Evolutionary conservation across 2,888 invertebrate genomes (phyloP).

Genomic region (Hedya salicella): DNA sequence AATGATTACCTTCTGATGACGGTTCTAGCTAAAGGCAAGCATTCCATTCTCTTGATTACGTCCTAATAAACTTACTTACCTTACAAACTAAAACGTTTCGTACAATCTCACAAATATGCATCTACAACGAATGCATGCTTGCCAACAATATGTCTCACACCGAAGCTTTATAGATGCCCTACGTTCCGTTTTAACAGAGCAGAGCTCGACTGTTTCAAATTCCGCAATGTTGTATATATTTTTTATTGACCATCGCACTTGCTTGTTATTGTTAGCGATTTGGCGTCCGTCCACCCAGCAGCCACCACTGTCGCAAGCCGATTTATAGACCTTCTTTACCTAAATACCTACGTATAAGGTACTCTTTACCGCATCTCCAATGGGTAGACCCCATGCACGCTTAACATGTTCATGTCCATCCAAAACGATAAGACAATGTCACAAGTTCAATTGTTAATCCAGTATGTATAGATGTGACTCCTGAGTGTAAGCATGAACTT

Average conservation of each 20-base stretch:
- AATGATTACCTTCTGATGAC: too few species aligned
- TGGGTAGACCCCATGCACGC: too few species aligned
- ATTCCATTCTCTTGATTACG: too few species aligned
- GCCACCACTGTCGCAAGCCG: conserved; percentile 25
- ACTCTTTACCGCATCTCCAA: too few species aligned
- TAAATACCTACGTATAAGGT: too few species aligned
- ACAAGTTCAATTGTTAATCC: too few species aligned
- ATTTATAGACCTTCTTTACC: conserved; percentile 13
- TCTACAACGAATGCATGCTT: neutral
- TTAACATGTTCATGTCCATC: too few species aligned
- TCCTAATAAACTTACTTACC: neutral
- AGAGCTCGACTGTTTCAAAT: conserved; percentile 21
- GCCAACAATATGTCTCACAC: neutral
- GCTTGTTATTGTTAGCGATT: conserved; percentile 34
- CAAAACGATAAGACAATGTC: too few species aligned
- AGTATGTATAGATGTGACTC: too few species aligned
- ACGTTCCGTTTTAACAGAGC: neutral
- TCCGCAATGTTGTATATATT: conserved; percentile 26
- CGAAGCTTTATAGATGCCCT: conserved; percentile 2
- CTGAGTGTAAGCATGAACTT: too few species aligned
- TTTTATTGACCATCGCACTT: conserved; percentile 36
- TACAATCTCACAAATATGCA: neutral
- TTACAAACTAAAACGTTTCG: neutral
- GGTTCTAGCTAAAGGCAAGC: too few species aligned
- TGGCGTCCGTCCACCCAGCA: conserved; percentile 30